Evolutionary conservation across 2,797 vertebrate species (phyloP).

Genomic region (Sebastes steindachneri): DNA sequence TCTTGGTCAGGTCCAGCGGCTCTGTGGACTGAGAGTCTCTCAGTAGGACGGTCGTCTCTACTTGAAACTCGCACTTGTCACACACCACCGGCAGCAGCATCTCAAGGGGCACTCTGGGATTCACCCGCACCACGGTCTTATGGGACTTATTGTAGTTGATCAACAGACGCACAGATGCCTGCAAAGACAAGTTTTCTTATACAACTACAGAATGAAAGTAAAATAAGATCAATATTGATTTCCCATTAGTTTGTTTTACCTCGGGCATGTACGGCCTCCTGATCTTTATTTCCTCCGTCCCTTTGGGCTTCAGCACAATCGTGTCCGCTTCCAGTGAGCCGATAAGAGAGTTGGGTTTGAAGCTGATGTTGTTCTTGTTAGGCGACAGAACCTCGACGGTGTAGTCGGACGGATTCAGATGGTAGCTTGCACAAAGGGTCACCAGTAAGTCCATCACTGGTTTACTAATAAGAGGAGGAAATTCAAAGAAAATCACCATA

Average conservation of each 20-base stretch:
- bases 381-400: constrained; percentile 89
- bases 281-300: constrained; percentile 81
- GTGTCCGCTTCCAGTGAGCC: constrained; percentile 91
- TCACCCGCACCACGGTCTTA: constrained; percentile 93
- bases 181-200: constrained; percentile 10
- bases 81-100: constrained; percentile 86
- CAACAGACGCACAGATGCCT: constrained; percentile 94
- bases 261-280: constrained; percentile 90
- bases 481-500: not conserved
- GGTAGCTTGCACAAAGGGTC: constrained; percentile 92
- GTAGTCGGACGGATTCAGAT: constrained; percentile 91
- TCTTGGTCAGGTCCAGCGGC: constrained; percentile 87
- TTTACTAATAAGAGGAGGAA: constrained; percentile 79
- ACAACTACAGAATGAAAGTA: not conserved
- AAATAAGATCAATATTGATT: not conserved
- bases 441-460: constrained; percentile 95
- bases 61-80: constrained; percentile 93
- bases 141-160: constrained; percentile 95
- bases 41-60: constrained; percentile 85
- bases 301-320: constrained; percentile 90
- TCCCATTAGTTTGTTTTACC: constrained; percentile 71
- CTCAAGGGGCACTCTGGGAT: constrained; percentile 87
- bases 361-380: constrained; percentile 89
- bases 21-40: constrained; percentile 86
- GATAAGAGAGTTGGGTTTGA: constrained; percentile 92